phyloP scores from a whole-genome alignment of 2,113 vertebrate genomes.

The Leucosticte australis region DNA sequence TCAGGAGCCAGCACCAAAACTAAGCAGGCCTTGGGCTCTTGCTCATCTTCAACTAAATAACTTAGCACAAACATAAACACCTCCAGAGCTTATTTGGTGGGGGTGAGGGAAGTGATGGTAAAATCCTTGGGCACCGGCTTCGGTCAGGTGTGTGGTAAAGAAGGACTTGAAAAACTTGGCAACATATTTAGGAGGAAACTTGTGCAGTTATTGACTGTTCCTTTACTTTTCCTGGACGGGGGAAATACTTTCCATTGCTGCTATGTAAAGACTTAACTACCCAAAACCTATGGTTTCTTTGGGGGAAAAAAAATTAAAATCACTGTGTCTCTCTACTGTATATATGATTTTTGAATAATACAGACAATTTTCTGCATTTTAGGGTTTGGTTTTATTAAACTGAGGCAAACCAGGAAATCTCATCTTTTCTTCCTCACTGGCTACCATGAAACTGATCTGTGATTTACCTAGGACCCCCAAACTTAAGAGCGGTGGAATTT shows the following conservation, averaged over 20 bases:
- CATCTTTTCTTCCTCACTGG: neutral
- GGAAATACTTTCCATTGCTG: neutral
- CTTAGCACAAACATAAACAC: neutral
- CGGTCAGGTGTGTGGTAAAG: neutral
- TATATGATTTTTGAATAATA: neutral
- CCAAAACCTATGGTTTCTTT: neutral
- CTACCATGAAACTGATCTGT: neutral
- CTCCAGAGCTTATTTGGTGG: neutral
- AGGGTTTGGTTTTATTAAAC: neutral
- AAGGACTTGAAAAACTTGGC: neutral
- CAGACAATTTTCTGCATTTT: neutral
- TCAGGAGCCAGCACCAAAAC: neutral
- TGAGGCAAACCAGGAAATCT: neutral
- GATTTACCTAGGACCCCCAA: neutral
- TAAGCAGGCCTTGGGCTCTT: neutral
- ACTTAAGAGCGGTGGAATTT: constrained; percentile 1
- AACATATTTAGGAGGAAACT: neutral
- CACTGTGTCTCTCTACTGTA: neutral
- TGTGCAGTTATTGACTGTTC: neutral
- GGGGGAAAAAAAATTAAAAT: accelerated
- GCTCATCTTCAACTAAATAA: neutral
- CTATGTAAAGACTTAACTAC: neutral
- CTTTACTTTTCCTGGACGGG: neutral
- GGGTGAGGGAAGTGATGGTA: neutral
- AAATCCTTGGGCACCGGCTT: neutral